phyloP scores from a whole-genome alignment of 2,797 vertebrate genomes.

The Silurus aristotelis region DNA sequence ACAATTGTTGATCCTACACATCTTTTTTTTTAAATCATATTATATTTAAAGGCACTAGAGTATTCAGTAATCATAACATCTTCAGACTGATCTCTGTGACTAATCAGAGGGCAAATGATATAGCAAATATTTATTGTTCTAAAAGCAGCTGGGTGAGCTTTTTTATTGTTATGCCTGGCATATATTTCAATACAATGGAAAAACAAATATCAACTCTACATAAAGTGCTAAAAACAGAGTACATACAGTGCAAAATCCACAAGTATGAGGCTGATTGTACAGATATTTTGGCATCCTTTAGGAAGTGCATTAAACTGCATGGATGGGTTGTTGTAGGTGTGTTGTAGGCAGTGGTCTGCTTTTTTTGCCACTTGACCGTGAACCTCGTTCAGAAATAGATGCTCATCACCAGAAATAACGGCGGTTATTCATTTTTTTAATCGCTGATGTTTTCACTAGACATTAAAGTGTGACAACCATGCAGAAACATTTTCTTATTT shows the following conservation, averaged over 20 bases:
- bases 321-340: background rate
- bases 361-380: background rate
- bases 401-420: background rate
- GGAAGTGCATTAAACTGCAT: background rate
- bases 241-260: background rate
- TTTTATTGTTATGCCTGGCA: background rate
- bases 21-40: conserved; percentile 6
- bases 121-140: background rate
- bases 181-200: background rate
- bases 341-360: background rate
- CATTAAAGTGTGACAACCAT: background rate
- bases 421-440: background rate
- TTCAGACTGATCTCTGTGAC: background rate
- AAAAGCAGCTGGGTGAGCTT: background rate
- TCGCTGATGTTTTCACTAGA: background rate
- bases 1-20: background rate
- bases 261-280: background rate
- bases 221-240: background rate
- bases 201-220: too few species aligned
- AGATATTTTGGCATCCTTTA: background rate
- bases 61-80: background rate
- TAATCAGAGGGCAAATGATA: background rate
- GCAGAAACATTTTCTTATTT: too few species aligned
- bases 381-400: background rate
- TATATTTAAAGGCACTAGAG: conserved; percentile 11